phyloP scores from a whole-genome alignment of 2,797 vertebrate genomes.

The Coracias cyanogaster region DNA sequence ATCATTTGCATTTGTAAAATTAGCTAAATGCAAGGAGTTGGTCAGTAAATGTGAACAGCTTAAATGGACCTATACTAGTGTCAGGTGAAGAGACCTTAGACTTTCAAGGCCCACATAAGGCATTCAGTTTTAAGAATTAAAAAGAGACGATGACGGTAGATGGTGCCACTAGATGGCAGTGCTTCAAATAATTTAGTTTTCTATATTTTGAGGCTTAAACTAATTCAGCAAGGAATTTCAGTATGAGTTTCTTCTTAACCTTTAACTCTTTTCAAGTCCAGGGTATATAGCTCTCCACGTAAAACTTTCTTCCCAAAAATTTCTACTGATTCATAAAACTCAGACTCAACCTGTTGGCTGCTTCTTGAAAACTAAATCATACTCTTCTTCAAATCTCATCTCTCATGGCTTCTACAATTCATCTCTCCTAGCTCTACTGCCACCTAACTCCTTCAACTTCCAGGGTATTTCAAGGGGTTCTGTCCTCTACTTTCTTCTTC shows the following conservation, averaged over 20 bases:
- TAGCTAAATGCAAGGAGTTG: background rate
- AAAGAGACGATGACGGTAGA: background rate
- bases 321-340: background rate
- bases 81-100: conserved; percentile 29
- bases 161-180: conserved; percentile 53
- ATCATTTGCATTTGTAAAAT: background rate
- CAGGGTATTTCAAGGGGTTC: background rate
- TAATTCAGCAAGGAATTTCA: background rate
- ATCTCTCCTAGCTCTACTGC: background rate
- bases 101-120: background rate
- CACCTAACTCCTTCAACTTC: background rate
- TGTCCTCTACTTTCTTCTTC: background rate
- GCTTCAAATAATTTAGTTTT: conserved; percentile 61
- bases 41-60: conserved; percentile 30
- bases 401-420: background rate
- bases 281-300: background rate
- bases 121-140: background rate
- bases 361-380: background rate
- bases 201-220: background rate
- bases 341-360: background rate
- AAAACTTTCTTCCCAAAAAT: background rate
- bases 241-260: background rate
- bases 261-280: background rate
- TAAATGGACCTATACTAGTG: background rate
- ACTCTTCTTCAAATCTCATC: background rate